These are phyloP conservation scores for Habroteleia sp. DNA, from an alignment of 2,888 invertebrate genomes.

Conservation along the genomic window DNA sequence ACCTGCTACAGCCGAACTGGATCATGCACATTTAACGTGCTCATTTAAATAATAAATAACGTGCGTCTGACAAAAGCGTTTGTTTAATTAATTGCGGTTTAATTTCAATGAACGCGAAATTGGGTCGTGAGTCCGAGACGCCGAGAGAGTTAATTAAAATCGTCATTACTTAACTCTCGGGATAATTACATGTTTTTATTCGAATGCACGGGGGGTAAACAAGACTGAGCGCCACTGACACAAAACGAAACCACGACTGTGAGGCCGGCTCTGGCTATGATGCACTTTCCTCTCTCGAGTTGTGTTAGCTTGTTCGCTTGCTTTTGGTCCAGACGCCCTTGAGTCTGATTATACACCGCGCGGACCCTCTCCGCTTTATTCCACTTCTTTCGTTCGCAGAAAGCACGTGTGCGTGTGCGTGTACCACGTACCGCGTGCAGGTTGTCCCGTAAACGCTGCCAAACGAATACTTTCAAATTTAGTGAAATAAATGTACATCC, in stretches of 20 bases:
- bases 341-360: slow-evolving; percentile 76
- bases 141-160: slow-evolving; percentile 43
- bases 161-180: slow-evolving; percentile 35
- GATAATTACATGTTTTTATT: slow-evolving; percentile 45
- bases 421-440: slow-evolving; percentile 16
- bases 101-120: slow-evolving; percentile 23
- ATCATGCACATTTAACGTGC: slow-evolving; percentile 15
- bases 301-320: slow-evolving; percentile 58
- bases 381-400: slow-evolving; percentile 43
- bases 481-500: slow-evolving; percentile 9
- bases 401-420: slow-evolving; percentile 47
- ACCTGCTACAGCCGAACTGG: not conserved
- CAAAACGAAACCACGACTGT: slow-evolving; percentile 68
- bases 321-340: slow-evolving; percentile 77
- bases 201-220: slow-evolving; percentile 35
- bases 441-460: slow-evolving; percentile 20
- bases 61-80: slow-evolving; percentile 6
- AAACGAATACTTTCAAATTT: slow-evolving; percentile 47
- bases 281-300: slow-evolving; percentile 71
- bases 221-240: slow-evolving; percentile 69
- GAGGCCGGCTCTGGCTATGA: slow-evolving; percentile 65
- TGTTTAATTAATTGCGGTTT: slow-evolving; percentile 36
- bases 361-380: slow-evolving; percentile 60
- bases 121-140: slow-evolving; percentile 13
- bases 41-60: slow-evolving; percentile 37